Percentiles rank a stretch among this genome's conserved stretches.
Conservation (phyloP, 2,888 invertebrate genomes). For the Sphecodes monilicornis region DNA sequence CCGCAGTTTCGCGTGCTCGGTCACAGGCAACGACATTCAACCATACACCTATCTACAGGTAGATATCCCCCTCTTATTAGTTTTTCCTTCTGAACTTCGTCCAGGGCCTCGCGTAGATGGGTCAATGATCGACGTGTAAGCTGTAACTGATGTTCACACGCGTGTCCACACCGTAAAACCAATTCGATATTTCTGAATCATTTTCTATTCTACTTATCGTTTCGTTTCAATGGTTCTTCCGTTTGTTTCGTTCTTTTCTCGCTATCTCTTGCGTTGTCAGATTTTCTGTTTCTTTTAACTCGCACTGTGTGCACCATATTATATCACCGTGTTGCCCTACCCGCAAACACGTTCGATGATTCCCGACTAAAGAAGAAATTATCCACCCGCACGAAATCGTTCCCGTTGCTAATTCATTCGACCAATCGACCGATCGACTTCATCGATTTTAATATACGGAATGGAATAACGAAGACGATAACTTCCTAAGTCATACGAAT, state of each 20-base stretch:
- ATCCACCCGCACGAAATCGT: conserved; percentile 36
- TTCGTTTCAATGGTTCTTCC: neutral
- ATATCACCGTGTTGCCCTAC: conserved; percentile 50
- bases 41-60: conserved; percentile 98
- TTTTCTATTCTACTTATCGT: neutral
- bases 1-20: conserved; percentile 99
- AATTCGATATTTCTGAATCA: conserved; percentile 15
- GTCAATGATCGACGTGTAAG: conserved; percentile 45
- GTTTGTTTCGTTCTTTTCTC: neutral
- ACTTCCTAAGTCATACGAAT: conserved; percentile 39
- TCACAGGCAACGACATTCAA: conserved; percentile 97
- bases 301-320: conserved; percentile 62
- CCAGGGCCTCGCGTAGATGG: conserved; percentile 59
- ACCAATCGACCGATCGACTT: conserved; percentile 66
- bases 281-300: conserved; percentile 39
- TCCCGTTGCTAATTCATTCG: conserved; percentile 51
- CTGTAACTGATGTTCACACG: conserved; percentile 53
- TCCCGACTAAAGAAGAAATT: conserved; percentile 43
- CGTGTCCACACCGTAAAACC: conserved; percentile 29
- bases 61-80: conserved; percentile 84
- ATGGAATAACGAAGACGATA: conserved; percentile 54
- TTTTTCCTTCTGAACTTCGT: conserved; percentile 74
- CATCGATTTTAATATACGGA: conserved; percentile 47
- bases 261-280: neutral
- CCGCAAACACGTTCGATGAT: conserved; percentile 51